Conservation (phyloP, 2,888 invertebrate genomes). For the Tuberolachnus salignus region DNA sequence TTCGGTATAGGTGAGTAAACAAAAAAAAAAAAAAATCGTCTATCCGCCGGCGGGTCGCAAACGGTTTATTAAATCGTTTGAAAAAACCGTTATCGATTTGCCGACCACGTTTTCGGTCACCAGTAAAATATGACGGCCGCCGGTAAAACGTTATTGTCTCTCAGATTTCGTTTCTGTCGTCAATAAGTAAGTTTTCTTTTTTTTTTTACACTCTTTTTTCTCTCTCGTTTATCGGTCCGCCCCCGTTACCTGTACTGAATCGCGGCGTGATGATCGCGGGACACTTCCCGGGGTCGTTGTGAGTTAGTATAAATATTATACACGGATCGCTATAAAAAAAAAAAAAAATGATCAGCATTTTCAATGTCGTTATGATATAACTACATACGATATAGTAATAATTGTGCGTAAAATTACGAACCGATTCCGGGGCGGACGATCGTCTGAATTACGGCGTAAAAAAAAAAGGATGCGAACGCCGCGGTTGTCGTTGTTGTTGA, state of each 20-base stretch:
- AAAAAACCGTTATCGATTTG: not conserved
- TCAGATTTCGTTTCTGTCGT: not conserved
- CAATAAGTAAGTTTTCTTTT: not conserved
- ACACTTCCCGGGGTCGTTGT: not conserved
- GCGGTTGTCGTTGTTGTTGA: not conserved
- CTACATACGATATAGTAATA: too few species aligned
- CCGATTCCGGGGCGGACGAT: not conserved
- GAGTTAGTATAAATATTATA: too few species aligned
- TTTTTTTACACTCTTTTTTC: not conserved
- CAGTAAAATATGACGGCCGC: constrained; percentile 3
- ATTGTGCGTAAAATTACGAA: too few species aligned
- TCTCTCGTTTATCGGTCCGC: not conserved
- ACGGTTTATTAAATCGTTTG: constrained; percentile 29
- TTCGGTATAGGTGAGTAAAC: not conserved
- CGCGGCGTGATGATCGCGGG: too few species aligned
- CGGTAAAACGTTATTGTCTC: constrained; percentile 9
- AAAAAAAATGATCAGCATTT: too few species aligned
- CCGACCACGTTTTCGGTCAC: not conserved
- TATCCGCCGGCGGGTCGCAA: not conserved
- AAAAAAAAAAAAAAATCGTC: not conserved
- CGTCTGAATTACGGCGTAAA: not conserved
- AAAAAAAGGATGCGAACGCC: not conserved
- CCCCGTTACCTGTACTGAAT: too few species aligned
- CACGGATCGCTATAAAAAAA: too few species aligned
- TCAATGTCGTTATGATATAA: too few species aligned